phyloP scores from a whole-genome alignment of 2,797 vertebrate species.

The Champsocephalus gunnari region DNA sequence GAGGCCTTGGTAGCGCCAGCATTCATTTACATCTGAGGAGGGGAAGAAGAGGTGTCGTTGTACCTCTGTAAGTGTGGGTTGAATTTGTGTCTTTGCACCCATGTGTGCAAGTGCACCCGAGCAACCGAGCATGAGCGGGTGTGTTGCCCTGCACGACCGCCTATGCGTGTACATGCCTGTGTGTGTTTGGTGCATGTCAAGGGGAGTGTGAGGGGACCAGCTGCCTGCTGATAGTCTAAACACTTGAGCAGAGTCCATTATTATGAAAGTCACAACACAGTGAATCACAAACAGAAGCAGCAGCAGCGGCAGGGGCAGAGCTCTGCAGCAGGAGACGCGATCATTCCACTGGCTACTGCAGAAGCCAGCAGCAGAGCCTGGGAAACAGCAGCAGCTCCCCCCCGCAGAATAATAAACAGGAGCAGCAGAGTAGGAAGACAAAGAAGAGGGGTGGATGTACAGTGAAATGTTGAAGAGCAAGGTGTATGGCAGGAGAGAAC shows the following conservation, averaged over 20 bases:
- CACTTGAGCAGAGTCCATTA: conserved; percentile 67
- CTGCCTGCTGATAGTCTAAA: conserved; percentile 74
- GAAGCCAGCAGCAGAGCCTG: conserved; percentile 31
- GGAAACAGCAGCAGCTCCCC: conserved; percentile 55
- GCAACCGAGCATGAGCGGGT: conserved; percentile 26
- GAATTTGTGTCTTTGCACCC: conserved; percentile 28
- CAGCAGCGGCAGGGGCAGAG: background rate
- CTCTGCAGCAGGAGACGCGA: conserved; percentile 58
- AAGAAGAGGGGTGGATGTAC: conserved; percentile 19
- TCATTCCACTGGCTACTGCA: conserved; percentile 40
- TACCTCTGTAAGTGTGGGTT: conserved; percentile 14
- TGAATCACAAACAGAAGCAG: conserved; percentile 57
- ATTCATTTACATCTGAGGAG: conserved; percentile 94
- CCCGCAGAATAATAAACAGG: conserved; percentile 65
- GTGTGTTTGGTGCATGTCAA: conserved; percentile 47
- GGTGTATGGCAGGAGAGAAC: background rate
- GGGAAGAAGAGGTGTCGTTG: conserved; percentile 57
- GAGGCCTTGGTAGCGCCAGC: conserved; percentile 93
- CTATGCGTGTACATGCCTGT: conserved; percentile 26
- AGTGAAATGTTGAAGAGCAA: conserved; percentile 3
- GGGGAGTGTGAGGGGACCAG: conserved; percentile 53
- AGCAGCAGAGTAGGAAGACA: conserved; percentile 17
- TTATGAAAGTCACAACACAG: conserved; percentile 72
- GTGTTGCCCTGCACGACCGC: conserved; percentile 7
- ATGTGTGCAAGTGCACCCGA: conserved; percentile 39